Conservation (phyloP, 2,113 vertebrate genomes). For the Hepsetus odoe region DNA sequence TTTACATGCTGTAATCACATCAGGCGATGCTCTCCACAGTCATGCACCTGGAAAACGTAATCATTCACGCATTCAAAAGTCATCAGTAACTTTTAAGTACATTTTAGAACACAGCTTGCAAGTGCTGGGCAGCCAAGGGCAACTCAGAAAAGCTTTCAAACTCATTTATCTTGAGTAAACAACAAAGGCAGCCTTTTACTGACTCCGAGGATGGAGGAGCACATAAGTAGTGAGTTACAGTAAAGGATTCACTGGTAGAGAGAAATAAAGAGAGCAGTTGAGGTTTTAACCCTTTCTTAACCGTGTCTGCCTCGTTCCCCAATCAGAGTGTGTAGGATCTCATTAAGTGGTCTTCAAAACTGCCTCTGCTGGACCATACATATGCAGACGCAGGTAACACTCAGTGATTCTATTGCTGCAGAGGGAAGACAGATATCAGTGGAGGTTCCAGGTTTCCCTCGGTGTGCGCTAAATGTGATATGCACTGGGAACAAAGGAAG, state of each 20-base stretch:
- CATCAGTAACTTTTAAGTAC: constrained; percentile 42
- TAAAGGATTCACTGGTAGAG: neutral
- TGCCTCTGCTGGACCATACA: constrained; percentile 24
- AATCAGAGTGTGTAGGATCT: constrained; percentile 39
- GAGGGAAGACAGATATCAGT: neutral
- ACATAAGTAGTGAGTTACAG: constrained; percentile 6
- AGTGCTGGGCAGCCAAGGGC: constrained; percentile 27
- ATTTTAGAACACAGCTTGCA: constrained; percentile 36
- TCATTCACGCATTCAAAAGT: constrained; percentile 46
- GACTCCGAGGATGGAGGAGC: neutral
- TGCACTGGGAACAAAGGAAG: neutral
- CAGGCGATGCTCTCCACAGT: constrained; percentile 43
- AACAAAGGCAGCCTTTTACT: constrained; percentile 27
- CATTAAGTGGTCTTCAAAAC: constrained; percentile 37
- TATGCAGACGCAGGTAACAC: constrained; percentile 9
- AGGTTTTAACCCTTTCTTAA: constrained; percentile 25
- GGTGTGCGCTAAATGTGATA: constrained; percentile 22
- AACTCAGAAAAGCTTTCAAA: constrained; percentile 40
- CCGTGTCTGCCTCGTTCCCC: constrained; percentile 4
- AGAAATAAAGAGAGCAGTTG: constrained; percentile 36
- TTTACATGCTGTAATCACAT: constrained; percentile 56
- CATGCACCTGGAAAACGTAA: constrained; percentile 47
- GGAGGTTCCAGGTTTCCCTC: neutral
- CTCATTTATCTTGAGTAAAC: constrained; percentile 46
- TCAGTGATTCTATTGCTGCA: constrained; percentile 2